phyloP scores from a whole-genome alignment of 2,797 vertebrate species.

The Rachycentron canadum region DNA sequence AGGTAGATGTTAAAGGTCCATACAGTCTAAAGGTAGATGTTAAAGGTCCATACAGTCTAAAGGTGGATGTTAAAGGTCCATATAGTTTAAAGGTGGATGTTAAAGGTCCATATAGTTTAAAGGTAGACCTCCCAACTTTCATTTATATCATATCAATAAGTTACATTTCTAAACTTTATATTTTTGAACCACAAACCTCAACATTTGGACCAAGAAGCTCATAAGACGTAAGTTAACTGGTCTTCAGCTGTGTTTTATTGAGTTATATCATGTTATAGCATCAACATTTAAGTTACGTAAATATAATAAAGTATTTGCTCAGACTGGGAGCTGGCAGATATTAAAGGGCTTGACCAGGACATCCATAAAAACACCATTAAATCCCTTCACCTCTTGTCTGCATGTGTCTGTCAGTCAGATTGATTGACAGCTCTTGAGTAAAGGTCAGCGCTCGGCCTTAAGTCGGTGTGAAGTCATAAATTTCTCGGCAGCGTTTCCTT shows the following conservation, averaged over 20 bases:
- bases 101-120: no score
- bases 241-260: not conserved
- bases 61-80: no score
- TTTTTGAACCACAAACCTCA: not conserved
- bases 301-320: not conserved
- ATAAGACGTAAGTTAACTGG: not conserved
- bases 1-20: no score
- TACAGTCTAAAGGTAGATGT: no score
- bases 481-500: not conserved
- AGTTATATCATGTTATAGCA: not conserved
- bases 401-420: conserved; percentile 2
- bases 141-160: not conserved
- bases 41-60: no score
- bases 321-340: not conserved
- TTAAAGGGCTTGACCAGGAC: not conserved
- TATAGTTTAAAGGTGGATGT: no score
- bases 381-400: not conserved
- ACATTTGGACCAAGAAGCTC: not conserved
- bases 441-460: conserved; percentile 33
- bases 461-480: not conserved
- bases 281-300: not conserved
- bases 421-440: conserved; percentile 44
- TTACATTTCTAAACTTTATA: not conserved
- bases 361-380: not conserved
- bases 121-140: not conserved